Conservation (phyloP, 2,113 vertebrate genomes). For the Pogona vitticeps region DNA sequence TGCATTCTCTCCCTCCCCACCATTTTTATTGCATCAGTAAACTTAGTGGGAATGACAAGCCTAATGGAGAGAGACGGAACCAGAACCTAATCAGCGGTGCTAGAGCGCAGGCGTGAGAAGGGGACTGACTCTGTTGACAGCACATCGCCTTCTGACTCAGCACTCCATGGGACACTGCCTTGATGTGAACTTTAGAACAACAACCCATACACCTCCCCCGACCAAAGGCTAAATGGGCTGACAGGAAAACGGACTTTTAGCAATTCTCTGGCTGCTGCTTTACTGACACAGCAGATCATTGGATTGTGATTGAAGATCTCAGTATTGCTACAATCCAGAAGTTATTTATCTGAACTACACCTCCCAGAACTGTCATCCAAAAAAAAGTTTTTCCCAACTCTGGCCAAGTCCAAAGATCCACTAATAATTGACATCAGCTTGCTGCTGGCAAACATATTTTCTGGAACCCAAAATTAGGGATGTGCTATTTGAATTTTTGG, state of each 20-base stretch:
- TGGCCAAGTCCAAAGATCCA: not conserved
- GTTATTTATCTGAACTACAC: too few relatives aligned
- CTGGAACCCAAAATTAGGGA: not conserved
- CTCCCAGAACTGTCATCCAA: too few relatives aligned
- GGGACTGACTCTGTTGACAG: not conserved
- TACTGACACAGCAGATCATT: not conserved
- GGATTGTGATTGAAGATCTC: not conserved
- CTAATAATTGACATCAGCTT: not conserved
- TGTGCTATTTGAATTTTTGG: too few relatives aligned
- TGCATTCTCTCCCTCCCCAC: not conserved
- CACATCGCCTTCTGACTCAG: not conserved
- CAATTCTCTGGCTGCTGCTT: not conserved
- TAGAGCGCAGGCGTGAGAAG: not conserved
- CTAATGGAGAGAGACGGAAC: not conserved
- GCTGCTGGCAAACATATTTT: not conserved
- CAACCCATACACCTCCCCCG: too few relatives aligned
- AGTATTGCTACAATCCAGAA: not conserved
- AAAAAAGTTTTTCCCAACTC: too few relatives aligned
- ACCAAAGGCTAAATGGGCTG: not conserved
- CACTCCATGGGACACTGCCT: not conserved
- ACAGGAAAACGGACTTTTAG: not conserved
- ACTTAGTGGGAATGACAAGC: conserved; percentile 6
- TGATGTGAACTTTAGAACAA: not conserved
- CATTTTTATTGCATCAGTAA: not conserved
- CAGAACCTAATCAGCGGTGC: not conserved